Evolutionary conservation across 1,140 invertebrate species (phyloP).

Genomic region (Colletes latitarsis): DNA sequence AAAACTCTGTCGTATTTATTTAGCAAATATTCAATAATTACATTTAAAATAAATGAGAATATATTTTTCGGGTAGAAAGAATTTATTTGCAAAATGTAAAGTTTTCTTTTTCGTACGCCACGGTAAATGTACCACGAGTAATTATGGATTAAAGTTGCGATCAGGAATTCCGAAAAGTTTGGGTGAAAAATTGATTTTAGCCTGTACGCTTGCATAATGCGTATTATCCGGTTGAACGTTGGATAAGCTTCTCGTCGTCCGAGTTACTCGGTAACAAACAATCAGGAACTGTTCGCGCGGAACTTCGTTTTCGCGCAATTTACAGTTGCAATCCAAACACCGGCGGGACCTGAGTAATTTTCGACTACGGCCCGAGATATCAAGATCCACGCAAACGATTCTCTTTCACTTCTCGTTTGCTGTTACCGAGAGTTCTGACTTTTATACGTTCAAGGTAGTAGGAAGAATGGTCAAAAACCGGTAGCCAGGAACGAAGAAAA

Average conservation of each 20-base stretch:
- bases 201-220: not conserved
- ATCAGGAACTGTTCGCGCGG: slow-evolving; percentile 22
- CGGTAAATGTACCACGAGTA: no score
- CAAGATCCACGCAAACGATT: slow-evolving; percentile 55
- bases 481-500: not conserved
- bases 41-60: no score
- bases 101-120: no score
- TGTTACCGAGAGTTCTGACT: slow-evolving; percentile 39
- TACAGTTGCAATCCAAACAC: slow-evolving; percentile 34
- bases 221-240: slow-evolving; percentile 13
- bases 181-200: not conserved
- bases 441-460: slow-evolving; percentile 19
- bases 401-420: slow-evolving; percentile 33
- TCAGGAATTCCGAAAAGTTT: not conserved
- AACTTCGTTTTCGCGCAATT: slow-evolving; percentile 54
- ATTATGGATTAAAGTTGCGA: no score
- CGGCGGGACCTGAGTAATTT: slow-evolving; percentile 45
- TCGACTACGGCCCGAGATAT: slow-evolving; percentile 46
- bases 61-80: no score
- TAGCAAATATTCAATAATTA: no score
- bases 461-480: slow-evolving; percentile 22
- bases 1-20: no score
- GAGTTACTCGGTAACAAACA: slow-evolving; percentile 49
- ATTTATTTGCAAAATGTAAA: no score
- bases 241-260: slow-evolving; percentile 23